A percentile compares a stretch with the other conserved stretches of the same genome.
Conservation (phyloP, 2,888 invertebrate genomes). For the Sesamia inferens region DNA sequence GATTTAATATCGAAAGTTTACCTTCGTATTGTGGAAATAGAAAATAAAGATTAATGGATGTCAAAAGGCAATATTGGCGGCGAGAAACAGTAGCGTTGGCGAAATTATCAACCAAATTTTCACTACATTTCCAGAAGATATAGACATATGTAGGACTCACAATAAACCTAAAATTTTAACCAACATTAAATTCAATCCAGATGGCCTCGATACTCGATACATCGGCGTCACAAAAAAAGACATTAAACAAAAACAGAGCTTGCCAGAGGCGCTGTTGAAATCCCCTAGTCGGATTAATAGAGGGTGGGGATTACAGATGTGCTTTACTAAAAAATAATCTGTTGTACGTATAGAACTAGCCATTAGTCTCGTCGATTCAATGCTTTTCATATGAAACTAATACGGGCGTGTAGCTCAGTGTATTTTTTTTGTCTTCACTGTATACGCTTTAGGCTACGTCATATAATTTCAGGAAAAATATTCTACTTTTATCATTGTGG, state of each 20-base stretch:
- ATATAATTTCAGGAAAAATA: no score
- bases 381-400: conserved; percentile 8
- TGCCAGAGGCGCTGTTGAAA: conserved; percentile 1
- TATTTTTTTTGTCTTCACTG: no score
- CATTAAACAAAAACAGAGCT: conserved; percentile 1
- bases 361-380: conserved; percentile 2
- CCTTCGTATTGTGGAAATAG: no score
- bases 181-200: conserved; percentile 4
- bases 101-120: no score
- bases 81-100: no score
- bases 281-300: conserved; percentile 24
- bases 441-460: no score
- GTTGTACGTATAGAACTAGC: neutral
- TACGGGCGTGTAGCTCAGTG: neutral
- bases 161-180: neutral
- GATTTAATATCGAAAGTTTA: no score
- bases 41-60: no score
- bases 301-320: neutral
- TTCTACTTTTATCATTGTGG: no score
- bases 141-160: neutral
- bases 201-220: conserved; percentile 6
- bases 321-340: conserved; percentile 9
- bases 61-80: no score
- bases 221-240: neutral
- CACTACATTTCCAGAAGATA: no score